Evolutionary conservation across 2,797 vertebrate genomes (phyloP), one percentile per base, ranked within the genome.

Genomic region (Pampus argenteus): DNA sequence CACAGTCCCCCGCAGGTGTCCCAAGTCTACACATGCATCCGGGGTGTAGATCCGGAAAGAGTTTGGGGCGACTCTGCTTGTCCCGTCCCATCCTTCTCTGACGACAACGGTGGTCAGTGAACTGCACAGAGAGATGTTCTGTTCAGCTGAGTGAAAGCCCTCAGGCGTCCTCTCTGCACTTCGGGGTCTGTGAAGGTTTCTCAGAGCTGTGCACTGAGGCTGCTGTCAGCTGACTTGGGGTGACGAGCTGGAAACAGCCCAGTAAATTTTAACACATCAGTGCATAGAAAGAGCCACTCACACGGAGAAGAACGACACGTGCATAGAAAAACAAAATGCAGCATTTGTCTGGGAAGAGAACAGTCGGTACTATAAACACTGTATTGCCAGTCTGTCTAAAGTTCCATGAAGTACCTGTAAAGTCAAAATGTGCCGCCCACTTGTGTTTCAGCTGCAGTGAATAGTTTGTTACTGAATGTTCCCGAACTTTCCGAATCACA

Each of bases 1-100:
- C 84, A 90, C 72, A 87, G 86, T 74, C 84, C 83, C 81, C 84
- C 22, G 82, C 92, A 94, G 93, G 93, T 94, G 93, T 91, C 88
- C 82, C 4, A 49, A 73, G 76, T 57, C 81, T 34, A 64, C 66
- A 36, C 62, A 42, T 73, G 64, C 83, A 64, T 88, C 86, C 81
- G 65, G 77, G 63, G 78, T 84, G 59, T 74, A 74, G 83, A 91
- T 90, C 89, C 85, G 85, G 88, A n/a, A n/a, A 81, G 75, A 63
- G 69, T 82, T 75, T 14, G 26, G 58, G 60, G 68, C 49, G 28
- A 54, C 76, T 71, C 58, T 51, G 73, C 56, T 9, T n/a, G n/a
- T n/a, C n/a, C n/a, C n/a, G 58, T 80, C 72, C 63, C 77, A 45
- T 85, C 82, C 81, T 74, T 71, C 66, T 67, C 69, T 71, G 34